phyloP scores from a whole-genome alignment of 1,140 invertebrate genomes.

The Varroa destructor region DNA sequence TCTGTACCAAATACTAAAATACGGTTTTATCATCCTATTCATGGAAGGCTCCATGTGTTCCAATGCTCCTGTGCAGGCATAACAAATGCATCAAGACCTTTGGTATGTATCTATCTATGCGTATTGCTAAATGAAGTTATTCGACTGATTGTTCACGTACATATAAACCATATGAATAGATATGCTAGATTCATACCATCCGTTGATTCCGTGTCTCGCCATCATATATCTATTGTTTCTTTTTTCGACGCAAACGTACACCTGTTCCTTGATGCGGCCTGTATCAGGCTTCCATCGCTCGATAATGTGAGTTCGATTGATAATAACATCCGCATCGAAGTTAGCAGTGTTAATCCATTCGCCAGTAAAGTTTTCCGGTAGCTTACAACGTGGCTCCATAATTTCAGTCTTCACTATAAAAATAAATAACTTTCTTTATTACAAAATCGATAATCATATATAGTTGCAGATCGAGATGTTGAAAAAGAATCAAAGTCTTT shows the following conservation, averaged over 20 bases:
- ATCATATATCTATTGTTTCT: constrained; percentile 78
- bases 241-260: constrained; percentile 68
- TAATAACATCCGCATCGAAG: constrained; percentile 77
- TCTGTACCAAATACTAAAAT: too few species aligned
- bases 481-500: constrained; percentile 20
- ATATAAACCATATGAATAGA: too few species aligned
- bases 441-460: constrained; percentile 31
- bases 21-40: too few species aligned
- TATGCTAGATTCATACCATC: constrained; percentile 52
- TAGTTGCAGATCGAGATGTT: constrained; percentile 26
- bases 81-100: too few species aligned
- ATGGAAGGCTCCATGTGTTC: too few species aligned
- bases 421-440: constrained; percentile 31
- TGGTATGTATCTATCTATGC: too few species aligned
- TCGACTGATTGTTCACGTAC: too few species aligned
- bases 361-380: constrained; percentile 84
- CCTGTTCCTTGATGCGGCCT: constrained; percentile 67
- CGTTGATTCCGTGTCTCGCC: constrained; percentile 85
- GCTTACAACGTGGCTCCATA: constrained; percentile 71
- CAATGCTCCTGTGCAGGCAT: too few species aligned
- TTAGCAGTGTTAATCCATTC: constrained; percentile 94
- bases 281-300: constrained; percentile 85
- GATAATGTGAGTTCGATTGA: constrained; percentile 90
- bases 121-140: too few species aligned
- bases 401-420: constrained; percentile 61